A percentile compares a stretch with the other conserved stretches of the same genome.
Conservation (phyloP, 2,888 invertebrate species). For the Arge pagana region DNA sequence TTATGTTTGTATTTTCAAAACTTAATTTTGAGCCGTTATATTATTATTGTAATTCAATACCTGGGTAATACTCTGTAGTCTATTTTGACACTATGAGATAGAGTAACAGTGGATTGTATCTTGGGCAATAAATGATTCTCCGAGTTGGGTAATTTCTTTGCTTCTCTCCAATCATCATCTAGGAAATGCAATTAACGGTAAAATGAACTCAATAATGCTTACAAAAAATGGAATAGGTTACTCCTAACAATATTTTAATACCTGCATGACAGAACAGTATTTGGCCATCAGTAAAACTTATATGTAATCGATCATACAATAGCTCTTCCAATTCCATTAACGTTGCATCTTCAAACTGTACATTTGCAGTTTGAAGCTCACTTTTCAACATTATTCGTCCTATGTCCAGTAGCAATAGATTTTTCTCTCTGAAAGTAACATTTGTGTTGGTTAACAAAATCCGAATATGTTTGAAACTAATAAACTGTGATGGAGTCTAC, state of each 20-base stretch:
- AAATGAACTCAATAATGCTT: background rate
- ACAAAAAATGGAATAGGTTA: constrained; percentile 11
- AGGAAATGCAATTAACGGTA: too few relatives aligned
- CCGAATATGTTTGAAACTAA: constrained; percentile 9
- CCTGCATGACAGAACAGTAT: constrained; percentile 66
- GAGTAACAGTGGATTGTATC: constrained; percentile 67
- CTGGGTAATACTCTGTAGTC: constrained; percentile 72
- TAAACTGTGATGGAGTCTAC: background rate
- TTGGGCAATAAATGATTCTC: constrained; percentile 76
- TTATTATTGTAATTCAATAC: constrained; percentile 47
- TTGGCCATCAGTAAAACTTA: constrained; percentile 73
- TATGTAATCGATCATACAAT: constrained; percentile 75
- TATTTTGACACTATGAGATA: constrained; percentile 76
- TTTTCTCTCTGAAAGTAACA: constrained; percentile 64
- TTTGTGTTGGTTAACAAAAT: background rate
- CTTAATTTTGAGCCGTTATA: too few relatives aligned
- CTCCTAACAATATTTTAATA: constrained; percentile 30
- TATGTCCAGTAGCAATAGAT: constrained; percentile 73
- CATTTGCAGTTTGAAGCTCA: constrained; percentile 72
- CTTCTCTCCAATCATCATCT: constrained; percentile 77
- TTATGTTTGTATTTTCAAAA: too few relatives aligned
- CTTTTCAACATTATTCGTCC: constrained; percentile 72
- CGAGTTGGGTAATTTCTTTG: constrained; percentile 72
- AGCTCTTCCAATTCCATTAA: constrained; percentile 83
- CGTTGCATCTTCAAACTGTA: constrained; percentile 75